A percentile compares a stretch with the other conserved stretches of the same genome.
Evolutionary conservation across 2,113 vertebrate genomes (phyloP).

Genomic region (Tragulus kanchil): DNA sequence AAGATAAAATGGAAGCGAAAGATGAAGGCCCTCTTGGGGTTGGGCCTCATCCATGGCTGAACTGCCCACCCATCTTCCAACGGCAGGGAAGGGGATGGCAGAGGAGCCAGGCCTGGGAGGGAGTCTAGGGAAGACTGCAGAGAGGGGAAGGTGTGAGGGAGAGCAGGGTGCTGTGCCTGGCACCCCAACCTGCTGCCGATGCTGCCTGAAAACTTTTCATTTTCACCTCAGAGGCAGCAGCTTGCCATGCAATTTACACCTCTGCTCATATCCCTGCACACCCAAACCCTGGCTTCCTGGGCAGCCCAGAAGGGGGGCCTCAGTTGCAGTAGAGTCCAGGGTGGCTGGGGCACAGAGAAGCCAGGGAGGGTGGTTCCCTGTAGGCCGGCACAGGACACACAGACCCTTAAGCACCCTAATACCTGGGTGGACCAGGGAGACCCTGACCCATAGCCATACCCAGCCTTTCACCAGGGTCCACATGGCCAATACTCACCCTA

Average conservation of each 20-base stretch:
- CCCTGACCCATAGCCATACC: neutral
- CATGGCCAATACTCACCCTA: neutral
- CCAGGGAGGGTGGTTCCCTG: neutral
- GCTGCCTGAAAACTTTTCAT: slow-evolving; percentile 86
- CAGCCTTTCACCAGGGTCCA: neutral
- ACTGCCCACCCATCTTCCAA: neutral
- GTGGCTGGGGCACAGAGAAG: neutral
- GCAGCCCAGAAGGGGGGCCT: neutral
- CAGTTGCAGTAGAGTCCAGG: neutral
- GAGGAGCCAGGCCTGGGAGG: neutral
- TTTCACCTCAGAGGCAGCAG: slow-evolving; percentile 87
- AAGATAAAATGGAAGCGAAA: neutral
- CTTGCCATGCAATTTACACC: slow-evolving; percentile 89
- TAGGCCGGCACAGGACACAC: neutral
- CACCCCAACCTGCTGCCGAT: slow-evolving; percentile 71
- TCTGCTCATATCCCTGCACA: slow-evolving; percentile 69
- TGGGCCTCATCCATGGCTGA: neutral
- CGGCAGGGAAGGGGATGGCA: neutral
- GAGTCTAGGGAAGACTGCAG: slow-evolving; percentile 18
- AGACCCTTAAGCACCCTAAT: neutral
- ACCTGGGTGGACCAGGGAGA: neutral
- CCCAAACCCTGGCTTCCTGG: slow-evolving; percentile 26
- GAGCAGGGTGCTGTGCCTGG: slow-evolving; percentile 10
- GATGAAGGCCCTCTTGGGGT: neutral
- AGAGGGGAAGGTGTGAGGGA: slow-evolving; percentile 9